A percentile compares a stretch with the other conserved stretches of the same genome.
phyloP scores from a whole-genome alignment of 2,888 invertebrate genomes.

The Stenoptilia bipunctidactyla region DNA sequence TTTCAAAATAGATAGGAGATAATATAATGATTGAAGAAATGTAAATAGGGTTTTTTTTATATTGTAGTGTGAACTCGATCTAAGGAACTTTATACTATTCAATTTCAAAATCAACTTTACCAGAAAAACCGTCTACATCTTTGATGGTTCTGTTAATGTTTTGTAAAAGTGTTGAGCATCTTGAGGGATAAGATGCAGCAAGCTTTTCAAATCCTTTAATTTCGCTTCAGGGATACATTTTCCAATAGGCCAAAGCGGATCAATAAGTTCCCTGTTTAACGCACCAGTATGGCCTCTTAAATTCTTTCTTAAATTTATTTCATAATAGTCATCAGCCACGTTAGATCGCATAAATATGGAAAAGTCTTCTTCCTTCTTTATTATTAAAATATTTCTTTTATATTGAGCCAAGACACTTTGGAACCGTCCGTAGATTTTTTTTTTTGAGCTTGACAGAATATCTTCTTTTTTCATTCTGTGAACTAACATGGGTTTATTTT shows the following conservation, averaged over 20 bases:
- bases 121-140: conserved; percentile 9
- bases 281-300: conserved; percentile 10
- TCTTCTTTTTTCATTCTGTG: conserved; percentile 8
- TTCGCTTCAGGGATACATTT: conserved; percentile 2
- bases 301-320: conserved; percentile 11
- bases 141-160: conserved; percentile 5
- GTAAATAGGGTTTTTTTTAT: too few species aligned
- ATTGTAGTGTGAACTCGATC: too few species aligned
- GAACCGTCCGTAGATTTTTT: conserved; percentile 8
- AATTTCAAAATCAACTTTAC: conserved; percentile 1
- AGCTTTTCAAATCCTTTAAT: conserved; percentile 10
- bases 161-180: conserved; percentile 8
- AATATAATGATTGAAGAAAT: too few species aligned
- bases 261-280: conserved; percentile 10
- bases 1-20: too few species aligned
- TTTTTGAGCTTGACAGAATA: conserved; percentile 10
- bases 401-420: conserved; percentile 12
- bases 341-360: conserved; percentile 11
- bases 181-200: conserved; percentile 9
- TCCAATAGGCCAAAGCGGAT: conserved; percentile 10
- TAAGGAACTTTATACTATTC: too few species aligned
- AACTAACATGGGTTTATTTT: conserved; percentile 2
- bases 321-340: conserved; percentile 10
- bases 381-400: conserved; percentile 11
- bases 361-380: conserved; percentile 10